Base-by-base conservation (phyloP, 2,113 vertebrate genomes). In the Passer domesticus region DNA sequence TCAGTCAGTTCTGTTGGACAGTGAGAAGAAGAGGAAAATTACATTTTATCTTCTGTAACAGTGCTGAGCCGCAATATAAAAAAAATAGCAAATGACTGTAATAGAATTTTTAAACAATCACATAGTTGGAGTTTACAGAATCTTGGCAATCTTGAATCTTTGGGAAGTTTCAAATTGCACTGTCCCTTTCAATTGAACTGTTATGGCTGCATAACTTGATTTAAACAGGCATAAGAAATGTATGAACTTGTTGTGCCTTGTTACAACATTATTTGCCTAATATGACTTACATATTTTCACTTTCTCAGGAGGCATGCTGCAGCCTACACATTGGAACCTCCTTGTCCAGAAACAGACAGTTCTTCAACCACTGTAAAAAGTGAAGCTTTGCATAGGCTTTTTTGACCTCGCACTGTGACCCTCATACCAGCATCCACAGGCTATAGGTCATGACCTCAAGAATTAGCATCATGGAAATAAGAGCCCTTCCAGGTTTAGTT, bases 391-490 rank as follows among this genome's bases (percentile, higher is more conserved):
- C 82, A 83, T 3, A 74, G 94, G 94, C 91, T 96, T 93, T 96
- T 92, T 80, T 97, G 97, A 98, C 97, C 97, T 97, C 97, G 2
- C 69, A 79, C 77, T 94, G 91, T 97, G 97, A 98, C 96, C 96
- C 96, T 97, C 95, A 97, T 94, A 94, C 97, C 97, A 97, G 96
- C 91, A 95, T 94, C 94, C 96, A 95, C 96, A 97, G 97, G 94
- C 95, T 95, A 17, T 75, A 92, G 95, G 97, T 98, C 98, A 97
- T 4, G 96, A 98, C 97, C 98, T 96, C 96, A 63, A 52, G 95
- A 97, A 97, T 97, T 96, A 97, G 95, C 97, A 97, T 97, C 85
- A 77, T 90, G 95, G 95, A 97, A 97, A 94, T 90, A 90, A 97
- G 66, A 95, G 95, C 91, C 81, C 82, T 90, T 67, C 68, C 94